Percentiles rank a stretch among this genome's conserved stretches.
Evolutionary conservation across 2,797 vertebrate species (phyloP).

Genomic region (Paratrypauchen microcephalus): DNA sequence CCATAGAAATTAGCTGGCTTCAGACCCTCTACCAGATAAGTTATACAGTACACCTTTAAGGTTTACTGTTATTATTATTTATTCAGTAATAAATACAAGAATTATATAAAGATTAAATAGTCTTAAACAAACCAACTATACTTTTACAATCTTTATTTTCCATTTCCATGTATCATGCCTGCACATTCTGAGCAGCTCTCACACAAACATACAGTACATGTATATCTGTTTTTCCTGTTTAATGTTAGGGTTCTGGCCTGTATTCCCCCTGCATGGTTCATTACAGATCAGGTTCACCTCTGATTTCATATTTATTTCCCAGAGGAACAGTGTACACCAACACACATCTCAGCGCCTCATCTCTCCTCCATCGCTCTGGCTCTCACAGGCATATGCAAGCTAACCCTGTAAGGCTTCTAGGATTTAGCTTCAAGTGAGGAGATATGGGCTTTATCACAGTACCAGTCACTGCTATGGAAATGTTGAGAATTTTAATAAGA

Average conservation of each 20-base stretch:
- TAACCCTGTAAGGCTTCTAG: constrained; percentile 7
- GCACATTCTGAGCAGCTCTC: constrained; percentile 2
- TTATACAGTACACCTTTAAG: too few species aligned
- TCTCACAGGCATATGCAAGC: not conserved
- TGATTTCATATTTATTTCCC: constrained; percentile 45
- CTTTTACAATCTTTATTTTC: not conserved
- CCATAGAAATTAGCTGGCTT: too few species aligned
- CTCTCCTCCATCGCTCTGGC: not conserved
- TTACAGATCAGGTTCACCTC: constrained; percentile 31
- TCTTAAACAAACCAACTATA: constrained; percentile 22
- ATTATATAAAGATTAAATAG: too few species aligned
- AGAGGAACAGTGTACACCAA: constrained; percentile 21
- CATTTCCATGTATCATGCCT: not conserved
- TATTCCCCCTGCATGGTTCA: constrained; percentile 25
- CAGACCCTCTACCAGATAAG: too few species aligned
- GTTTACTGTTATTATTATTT: not conserved
- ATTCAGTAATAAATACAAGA: too few species aligned
- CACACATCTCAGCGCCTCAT: constrained; percentile 14
- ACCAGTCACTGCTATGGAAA: constrained; percentile 20
- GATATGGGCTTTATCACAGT: constrained; percentile 4
- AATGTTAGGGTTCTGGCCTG: constrained; percentile 18
- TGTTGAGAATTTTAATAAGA: not conserved
- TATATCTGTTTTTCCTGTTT: constrained; percentile 14
- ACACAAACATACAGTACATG: constrained; percentile 6
- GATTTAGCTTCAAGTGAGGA: constrained; percentile 8